Evolutionary conservation across 1,140 invertebrate genomes (phyloP), one percentile per base, ranked within the genome.

Genomic region (Ceratosolen fusciceps): DNA sequence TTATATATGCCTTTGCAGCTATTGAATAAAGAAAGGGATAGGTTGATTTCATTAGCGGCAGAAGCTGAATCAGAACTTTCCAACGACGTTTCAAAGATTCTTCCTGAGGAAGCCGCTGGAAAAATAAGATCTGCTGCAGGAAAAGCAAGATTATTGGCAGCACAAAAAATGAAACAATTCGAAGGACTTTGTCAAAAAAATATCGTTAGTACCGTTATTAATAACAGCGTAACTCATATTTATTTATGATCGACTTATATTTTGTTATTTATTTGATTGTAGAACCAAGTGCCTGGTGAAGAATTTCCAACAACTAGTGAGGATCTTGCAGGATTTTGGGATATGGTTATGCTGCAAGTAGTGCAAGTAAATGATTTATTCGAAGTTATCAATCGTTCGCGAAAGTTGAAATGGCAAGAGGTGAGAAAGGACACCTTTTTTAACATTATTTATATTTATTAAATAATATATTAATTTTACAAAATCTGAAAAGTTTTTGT

Each of bases 81-180:
- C 7, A 78, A 75, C 79, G 74, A 77, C 19, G 83, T 83, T 68
- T 79, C 83, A 26, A 75, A 82, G 54, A 82, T 83, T 58, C 85
- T 95, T 10, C 92, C 93, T 12, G 96, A 97, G 85, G 96, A 97
- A 85, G 93, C 94, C 1, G 91, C 94, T 80, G 97, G 97, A 0
- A 93, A 96, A 84, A 91, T 98, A 54, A 91, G 96, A 67, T 95
- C 97, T 14, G 96, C 97, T 21, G 93, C 96, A 31, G 98, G 98
- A 24, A 98, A 98, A 91, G 97, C 97, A 10, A 93, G 96, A 79
- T 91, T 99, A 67, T 90, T 99, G 68, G 93, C 96, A 16, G 94
- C 94, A 21, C 96, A 98, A 90, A 99, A 98, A 88, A 97, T 98
- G 93, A 95, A 97, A 88, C 98, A 99, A 88, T 99, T 99, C 89